Conservation (phyloP, 2,113 vertebrate species). For the Anthoscopus minutus region DNA sequence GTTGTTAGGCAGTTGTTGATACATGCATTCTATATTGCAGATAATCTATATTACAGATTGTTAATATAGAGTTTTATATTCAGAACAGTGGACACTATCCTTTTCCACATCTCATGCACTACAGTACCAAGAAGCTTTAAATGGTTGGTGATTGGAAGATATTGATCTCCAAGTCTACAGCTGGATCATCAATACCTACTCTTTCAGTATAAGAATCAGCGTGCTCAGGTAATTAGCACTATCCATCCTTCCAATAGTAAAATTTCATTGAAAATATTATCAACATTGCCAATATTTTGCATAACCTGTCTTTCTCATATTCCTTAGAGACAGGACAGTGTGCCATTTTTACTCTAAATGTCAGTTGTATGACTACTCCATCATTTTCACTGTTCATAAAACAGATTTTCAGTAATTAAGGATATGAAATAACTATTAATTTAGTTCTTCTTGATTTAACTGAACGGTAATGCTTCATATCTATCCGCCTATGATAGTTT, state of each 20-base stretch:
- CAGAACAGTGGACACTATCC: rapidly evolving
- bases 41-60: neutral
- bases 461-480: neutral
- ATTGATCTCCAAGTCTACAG: neutral
- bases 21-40: neutral
- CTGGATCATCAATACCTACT: neutral
- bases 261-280: neutral
- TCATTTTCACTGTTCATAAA: neutral
- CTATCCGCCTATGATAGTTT: neutral
- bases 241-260: neutral
- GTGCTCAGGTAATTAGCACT: neutral
- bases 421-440: neutral
- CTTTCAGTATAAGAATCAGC: neutral
- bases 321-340: neutral
- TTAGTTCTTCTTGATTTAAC: neutral
- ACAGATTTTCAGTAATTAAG: neutral
- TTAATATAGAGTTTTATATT: neutral
- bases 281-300: neutral
- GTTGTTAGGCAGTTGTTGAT: neutral
- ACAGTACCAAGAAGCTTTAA: neutral
- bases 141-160: neutral
- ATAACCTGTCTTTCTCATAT: neutral
- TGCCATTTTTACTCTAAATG: neutral
- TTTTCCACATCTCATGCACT: neutral
- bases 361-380: neutral